These are phyloP conservation scores for Siphamia tubifer DNA, from an alignment of 2,113 vertebrate genomes.

Conservation along the genomic window DNA sequence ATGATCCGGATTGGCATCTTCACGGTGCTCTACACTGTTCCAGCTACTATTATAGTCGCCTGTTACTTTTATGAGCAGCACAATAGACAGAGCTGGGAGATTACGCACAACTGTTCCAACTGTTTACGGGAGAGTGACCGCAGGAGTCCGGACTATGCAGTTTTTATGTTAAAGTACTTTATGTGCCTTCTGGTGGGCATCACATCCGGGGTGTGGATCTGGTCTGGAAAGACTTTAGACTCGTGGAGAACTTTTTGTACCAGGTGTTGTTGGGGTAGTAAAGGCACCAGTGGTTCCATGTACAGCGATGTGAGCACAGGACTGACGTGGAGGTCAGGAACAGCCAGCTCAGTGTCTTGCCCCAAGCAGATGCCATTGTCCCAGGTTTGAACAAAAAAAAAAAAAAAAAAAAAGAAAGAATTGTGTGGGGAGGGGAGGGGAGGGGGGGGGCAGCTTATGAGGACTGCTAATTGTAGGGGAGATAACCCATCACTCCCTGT, in stretches of 20 bases:
- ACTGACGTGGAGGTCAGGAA: conserved; percentile 96
- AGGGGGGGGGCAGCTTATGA: conserved; percentile 44
- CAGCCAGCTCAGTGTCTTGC: conserved; percentile 95
- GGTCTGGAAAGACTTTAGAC: conserved; percentile 96
- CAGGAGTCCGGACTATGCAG: conserved; percentile 91
- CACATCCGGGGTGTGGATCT: conserved; percentile 97
- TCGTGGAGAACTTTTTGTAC: conserved; percentile 96
- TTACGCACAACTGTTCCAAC: conserved; percentile 90
- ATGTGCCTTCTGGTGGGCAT: conserved; percentile 99
- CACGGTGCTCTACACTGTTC: conserved; percentile 96
- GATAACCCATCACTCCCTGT: conserved; percentile 76
- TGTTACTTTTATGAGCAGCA: conserved; percentile 99
- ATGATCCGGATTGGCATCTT: conserved; percentile 97
- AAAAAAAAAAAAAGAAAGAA: too few species aligned
- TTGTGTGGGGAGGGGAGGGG: too few species aligned
- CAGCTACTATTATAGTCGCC: conserved; percentile 93
- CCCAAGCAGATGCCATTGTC: conserved; percentile 99
- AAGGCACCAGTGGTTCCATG: conserved; percentile 89
- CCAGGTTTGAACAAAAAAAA: conserved; percentile 85
- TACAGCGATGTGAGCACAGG: conserved; percentile 98
- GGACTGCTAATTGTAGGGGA: conserved; percentile 69
- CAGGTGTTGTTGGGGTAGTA: conserved; percentile 96
- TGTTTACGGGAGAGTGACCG: conserved; percentile 88
- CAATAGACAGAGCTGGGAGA: conserved; percentile 95
- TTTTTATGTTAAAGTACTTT: conserved; percentile 99